Percentiles rank a stretch among this genome's conserved stretches.
Conservation (phyloP, 2,888 invertebrate species). For the Patella depressa region DNA sequence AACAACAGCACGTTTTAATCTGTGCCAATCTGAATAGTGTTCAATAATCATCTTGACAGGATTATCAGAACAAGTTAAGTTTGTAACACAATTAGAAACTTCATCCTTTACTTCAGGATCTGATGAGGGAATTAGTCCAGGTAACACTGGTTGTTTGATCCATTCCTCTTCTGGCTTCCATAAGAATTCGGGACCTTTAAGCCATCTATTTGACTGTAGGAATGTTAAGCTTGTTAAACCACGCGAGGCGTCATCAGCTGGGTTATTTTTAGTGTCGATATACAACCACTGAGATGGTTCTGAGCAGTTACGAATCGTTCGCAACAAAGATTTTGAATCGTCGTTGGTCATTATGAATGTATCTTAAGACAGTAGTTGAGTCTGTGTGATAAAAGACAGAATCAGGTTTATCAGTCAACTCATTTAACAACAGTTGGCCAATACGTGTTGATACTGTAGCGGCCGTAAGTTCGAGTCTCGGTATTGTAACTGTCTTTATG, state of each 20-base stretch:
- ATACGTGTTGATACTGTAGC: constrained; percentile 12
- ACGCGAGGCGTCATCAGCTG: constrained; percentile 12
- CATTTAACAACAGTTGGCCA: background rate
- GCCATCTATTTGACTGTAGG: constrained; percentile 11
- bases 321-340: constrained; percentile 23
- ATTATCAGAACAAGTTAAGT: background rate
- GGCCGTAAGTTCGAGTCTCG: constrained; percentile 21
- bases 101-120: constrained; percentile 17
- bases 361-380: constrained; percentile 11
- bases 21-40: background rate
- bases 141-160: constrained; percentile 16
- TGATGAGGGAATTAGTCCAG: background rate
- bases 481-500: constrained; percentile 16
- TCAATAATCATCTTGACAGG: background rate
- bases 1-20: background rate
- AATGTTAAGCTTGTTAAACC: background rate
- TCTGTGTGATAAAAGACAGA: constrained; percentile 4
- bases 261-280: constrained; percentile 7
- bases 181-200: constrained; percentile 20
- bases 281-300: background rate
- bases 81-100: background rate
- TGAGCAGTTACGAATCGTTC: background rate
- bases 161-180: constrained; percentile 18
- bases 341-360: constrained; percentile 2
- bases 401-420: background rate